Base-by-base conservation (phyloP, 2,888 invertebrate genomes). In the Euzophera pinguis region DNA sequence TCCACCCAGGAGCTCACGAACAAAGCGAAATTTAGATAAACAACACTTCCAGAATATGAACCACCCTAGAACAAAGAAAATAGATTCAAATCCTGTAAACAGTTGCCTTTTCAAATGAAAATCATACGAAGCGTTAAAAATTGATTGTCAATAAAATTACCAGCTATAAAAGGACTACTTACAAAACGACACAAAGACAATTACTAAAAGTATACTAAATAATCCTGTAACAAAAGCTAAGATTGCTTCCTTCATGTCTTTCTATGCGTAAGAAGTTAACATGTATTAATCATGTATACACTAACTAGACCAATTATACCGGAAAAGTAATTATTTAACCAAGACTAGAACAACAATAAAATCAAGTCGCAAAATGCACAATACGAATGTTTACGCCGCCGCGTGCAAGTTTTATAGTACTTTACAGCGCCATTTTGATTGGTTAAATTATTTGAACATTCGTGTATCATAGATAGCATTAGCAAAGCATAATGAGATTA, bases 31-130 rank as follows among this genome's bases (percentile, higher is more conserved):
- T 72, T 95, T 93, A 13, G 96, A 96, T 53, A 98, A 87, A 82
- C 97, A 96, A 62, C 96, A 93, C 85, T 95, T 96, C 97, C 97
- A 98, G 62, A 97, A 96, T 56, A 96, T 91, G 81, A 94, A 97
- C 97, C 97, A 97, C 73, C 96, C 97, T 97, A 84, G 1, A 93
- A 93, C 75, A 85, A 82, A 78, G 74, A 45, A 45, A 45, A 69
- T 5, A 37, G 12, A 3, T 9, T 37, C 12, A 37, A 38, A 32
- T 32, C 3, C 32, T 32, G 8, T 4, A 32, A 22, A 5, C 5
- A 3, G 2, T 22, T 22, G 22, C 22, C 22, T n/a, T n/a, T n/a
- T n/a, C n/a, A n/a, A n/a, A 22, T 22, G 22, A 22, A 22, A 2
- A 22, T 22, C 5, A 22, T 22, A 5, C 5, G 22, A 22, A 22